phyloP scores from a whole-genome alignment of 1,140 invertebrate genomes.

The Listronotus oregonensis region DNA sequence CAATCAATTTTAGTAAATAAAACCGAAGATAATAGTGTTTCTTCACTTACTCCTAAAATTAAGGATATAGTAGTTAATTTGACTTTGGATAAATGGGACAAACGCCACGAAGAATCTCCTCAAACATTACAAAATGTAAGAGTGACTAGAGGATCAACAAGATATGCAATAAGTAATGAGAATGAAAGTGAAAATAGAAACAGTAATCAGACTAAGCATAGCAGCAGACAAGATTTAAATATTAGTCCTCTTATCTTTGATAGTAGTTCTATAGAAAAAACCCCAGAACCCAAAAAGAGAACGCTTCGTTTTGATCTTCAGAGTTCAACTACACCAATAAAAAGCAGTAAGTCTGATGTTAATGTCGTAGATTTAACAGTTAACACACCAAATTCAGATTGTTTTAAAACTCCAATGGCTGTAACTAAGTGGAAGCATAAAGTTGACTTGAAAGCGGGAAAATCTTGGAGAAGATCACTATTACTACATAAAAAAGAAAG shows the following conservation, averaged over 20 bases:
- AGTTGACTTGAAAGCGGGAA: constrained; percentile 2
- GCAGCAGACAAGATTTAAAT: no score
- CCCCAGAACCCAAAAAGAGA: no score
- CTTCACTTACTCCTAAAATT: neutral
- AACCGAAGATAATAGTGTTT: no score
- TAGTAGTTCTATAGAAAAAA: no score
- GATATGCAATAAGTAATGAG: no score
- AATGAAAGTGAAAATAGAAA: no score
- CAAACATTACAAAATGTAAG: no score
- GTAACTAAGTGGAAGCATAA: neutral
- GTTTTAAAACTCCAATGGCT: neutral
- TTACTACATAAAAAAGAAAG: constrained; percentile 6
- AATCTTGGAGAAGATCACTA: constrained; percentile 12
- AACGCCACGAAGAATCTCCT: no score
- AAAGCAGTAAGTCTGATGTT: neutral
- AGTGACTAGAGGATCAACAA: no score
- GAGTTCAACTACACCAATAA: neutral
- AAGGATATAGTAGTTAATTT: neutral
- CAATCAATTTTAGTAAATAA: neutral
- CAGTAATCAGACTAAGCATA: no score
- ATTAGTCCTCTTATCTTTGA: no score
- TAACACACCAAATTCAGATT: neutral
- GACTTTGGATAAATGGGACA: neutral
- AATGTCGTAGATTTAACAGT: neutral
- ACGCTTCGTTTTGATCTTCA: no score